Percentiles rank a stretch among this genome's conserved stretches.
These are phyloP conservation scores for Amblyopsis rosae DNA, from an alignment of 2,113 vertebrate species.

Conservation along the genomic window DNA sequence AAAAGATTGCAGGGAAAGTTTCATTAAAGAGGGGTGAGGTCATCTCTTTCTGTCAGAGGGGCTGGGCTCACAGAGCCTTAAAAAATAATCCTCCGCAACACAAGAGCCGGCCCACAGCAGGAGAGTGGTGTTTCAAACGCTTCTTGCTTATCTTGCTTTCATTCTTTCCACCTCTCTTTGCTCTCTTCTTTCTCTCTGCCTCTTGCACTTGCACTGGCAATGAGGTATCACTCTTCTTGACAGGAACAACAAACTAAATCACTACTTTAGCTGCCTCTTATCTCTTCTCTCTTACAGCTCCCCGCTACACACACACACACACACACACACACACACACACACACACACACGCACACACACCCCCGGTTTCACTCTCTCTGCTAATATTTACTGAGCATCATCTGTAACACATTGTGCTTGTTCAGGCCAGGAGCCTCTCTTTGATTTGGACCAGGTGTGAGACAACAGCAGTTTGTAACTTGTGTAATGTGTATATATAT, in stretches of 20 bases:
- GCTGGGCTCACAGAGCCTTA: conserved; percentile 35
- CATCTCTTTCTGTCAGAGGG: conserved; percentile 43
- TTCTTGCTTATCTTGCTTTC: too few relatives aligned
- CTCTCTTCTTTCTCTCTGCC: not conserved
- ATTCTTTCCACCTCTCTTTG: not conserved
- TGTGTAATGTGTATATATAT: too few relatives aligned
- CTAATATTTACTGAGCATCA: not conserved
- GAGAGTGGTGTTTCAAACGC: not conserved
- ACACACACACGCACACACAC: conserved; percentile 4
- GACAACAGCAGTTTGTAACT: too few relatives aligned
- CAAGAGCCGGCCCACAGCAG: conserved; percentile 19
- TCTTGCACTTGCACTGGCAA: not conserved
- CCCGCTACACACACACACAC: conserved; percentile 5
- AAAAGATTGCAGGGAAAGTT: conserved; percentile 13
- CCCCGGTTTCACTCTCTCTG: not conserved
- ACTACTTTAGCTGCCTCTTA: too few relatives aligned
- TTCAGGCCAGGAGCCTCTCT: not conserved
- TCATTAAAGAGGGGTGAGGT: conserved; percentile 51
- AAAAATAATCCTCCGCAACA: conserved; percentile 44
- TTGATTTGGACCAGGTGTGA: not conserved
- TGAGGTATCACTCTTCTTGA: not conserved
- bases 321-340: conserved; percentile 10
- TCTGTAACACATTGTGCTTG: not conserved
- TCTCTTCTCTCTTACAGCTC: not conserved
- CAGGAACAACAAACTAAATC: too few relatives aligned